A percentile compares a stretch with the other conserved stretches of the same genome.
phyloP scores from a whole-genome alignment of 2,113 vertebrate species.

The Saimiri boliviensis region DNA sequence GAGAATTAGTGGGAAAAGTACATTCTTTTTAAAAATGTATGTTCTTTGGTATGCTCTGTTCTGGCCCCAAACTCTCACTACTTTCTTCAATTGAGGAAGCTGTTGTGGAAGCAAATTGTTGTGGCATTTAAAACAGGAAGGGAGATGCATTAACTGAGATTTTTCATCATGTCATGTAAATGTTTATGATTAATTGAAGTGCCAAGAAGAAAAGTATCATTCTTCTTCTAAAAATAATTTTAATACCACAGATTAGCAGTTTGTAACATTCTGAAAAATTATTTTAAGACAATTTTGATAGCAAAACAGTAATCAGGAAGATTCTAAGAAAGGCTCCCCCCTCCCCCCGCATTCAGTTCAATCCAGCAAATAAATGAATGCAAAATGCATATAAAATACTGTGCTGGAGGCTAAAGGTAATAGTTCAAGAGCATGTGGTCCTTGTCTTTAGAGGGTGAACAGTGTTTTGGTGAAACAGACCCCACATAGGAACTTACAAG shows the following conservation, averaged over 20 bases:
- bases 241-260: slow-evolving; percentile 61
- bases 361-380: not conserved
- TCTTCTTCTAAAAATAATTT: slow-evolving; percentile 39
- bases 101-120: slow-evolving; percentile 9
- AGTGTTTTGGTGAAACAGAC: not conserved
- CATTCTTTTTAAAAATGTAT: too few species aligned
- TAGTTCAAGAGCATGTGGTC: not conserved
- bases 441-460: not conserved
- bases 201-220: slow-evolving; percentile 68
- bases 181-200: slow-evolving; percentile 75
- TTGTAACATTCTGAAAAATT: not conserved
- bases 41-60: too few species aligned
- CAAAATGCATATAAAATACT: not conserved
- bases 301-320: not conserved
- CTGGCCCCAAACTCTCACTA: not conserved
- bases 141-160: slow-evolving; percentile 52
- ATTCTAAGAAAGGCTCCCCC: not conserved
- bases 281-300: not conserved
- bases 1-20: not conserved
- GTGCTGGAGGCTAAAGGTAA: not conserved
- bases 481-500: not conserved
- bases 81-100: not conserved
- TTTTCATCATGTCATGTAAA: slow-evolving; percentile 40
- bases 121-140: slow-evolving; percentile 36
- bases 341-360: not conserved